Base-by-base conservation (phyloP, 2,888 invertebrate genomes). In the Chrysotoxum bicinctum region DNA sequence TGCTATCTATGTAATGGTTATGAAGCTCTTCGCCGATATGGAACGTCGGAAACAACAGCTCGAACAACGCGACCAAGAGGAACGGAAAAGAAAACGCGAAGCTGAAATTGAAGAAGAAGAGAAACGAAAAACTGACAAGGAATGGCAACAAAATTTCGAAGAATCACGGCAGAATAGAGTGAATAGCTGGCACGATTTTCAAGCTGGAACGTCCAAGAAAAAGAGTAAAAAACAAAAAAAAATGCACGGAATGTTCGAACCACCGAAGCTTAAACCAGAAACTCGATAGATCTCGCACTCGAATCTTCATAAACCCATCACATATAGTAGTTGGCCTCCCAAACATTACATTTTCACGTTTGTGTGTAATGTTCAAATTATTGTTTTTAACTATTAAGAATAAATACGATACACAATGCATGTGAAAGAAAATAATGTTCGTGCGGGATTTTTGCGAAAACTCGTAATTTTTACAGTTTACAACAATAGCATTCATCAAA, bases 121-220 rank as follows among this genome's bases (percentile, higher is more conserved):
- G 89, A 96, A 96, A 89, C 94, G 95, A 80, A 96, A 97, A 81
- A 93, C 96, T 60, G 98, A 99, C 90, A 97, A 97, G 88, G 99
- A 99, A 91, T 99, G 98, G 98, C 97, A 98, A 87, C 98, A 98
- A 91, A 99, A 99, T 93, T 99, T 98, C 93, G 99, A 99, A 94
- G 98, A 98, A 93, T 98, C 98, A 52, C 94, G 98, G 86, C 97
- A 98, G 93, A 97, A 95, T 89, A 93, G 98, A 86, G 98, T 98
- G 0, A 96, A 97, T 87, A 98, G 97, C 91, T 98, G 98, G 98
- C 97, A 98, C 89, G 96, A 95, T 32, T 98, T 98, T 91, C 96
- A 97, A 91, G 95, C 96, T 0, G 94, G 94, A 56, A 90, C 92
- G 16, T 91, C 92, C 48, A 93, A 94, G 70, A 94, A 94, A 70